These are phyloP conservation scores for Rhincodon typus DNA, from an alignment of 2,797 vertebrate genomes.

Conservation along the genomic window DNA sequence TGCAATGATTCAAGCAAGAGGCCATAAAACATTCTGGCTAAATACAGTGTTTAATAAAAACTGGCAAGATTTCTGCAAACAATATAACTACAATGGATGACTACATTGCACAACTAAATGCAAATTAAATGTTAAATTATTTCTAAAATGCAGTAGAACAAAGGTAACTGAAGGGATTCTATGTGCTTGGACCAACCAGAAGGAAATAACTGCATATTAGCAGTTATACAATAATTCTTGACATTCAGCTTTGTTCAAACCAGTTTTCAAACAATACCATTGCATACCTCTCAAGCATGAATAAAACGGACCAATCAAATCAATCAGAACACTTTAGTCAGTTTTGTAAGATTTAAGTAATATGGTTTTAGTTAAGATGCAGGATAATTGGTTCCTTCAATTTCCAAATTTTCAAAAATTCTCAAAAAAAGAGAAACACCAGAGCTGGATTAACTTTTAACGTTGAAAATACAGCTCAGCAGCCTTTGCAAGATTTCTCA, in stretches of 20 bases:
- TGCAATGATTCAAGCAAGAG: neutral
- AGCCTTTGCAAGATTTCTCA: neutral
- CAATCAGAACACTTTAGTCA: no score
- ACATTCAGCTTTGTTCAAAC: neutral
- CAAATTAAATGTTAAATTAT: neutral
- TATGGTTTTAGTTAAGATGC: neutral
- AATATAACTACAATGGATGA: neutral
- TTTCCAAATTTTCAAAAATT: neutral
- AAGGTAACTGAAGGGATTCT: neutral
- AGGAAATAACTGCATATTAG: neutral
- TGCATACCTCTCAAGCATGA: neutral
- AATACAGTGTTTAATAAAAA: neutral
- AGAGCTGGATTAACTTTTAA: neutral
- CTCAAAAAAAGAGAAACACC: neutral
- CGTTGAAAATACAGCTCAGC: neutral
- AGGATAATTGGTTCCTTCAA: neutral
- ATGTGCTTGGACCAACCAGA: neutral
- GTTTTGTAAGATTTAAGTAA: no score
- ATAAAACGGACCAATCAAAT: neutral
- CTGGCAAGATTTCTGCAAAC: neutral
- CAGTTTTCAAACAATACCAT: neutral
- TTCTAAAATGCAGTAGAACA: neutral
- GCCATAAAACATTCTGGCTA: neutral
- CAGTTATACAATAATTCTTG: neutral
- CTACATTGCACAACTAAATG: neutral